These are phyloP conservation scores for Hydrotaea cyrtoneurina DNA, from an alignment of 2,888 invertebrate genomes.

Conservation along the genomic window DNA sequence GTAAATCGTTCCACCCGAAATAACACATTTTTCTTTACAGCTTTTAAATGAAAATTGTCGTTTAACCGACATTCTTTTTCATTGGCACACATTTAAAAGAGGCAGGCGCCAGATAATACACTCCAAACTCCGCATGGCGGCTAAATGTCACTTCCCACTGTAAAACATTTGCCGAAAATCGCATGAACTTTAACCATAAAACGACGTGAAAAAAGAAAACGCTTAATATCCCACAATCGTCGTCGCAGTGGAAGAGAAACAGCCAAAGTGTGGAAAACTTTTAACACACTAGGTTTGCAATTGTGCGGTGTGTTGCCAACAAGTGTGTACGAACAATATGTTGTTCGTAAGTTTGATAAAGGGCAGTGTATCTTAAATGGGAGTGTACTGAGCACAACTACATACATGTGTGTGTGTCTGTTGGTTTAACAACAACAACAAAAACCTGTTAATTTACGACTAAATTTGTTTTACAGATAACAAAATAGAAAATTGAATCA, in stretches of 20 bases:
- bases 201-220: not conserved
- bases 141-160: not conserved
- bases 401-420: not conserved
- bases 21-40: no score
- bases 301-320: not conserved
- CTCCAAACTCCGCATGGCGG: not conserved
- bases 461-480: slow-evolving; percentile 1
- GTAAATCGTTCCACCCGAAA: no score
- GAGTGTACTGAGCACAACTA: not conserved
- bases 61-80: not conserved
- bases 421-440: not conserved
- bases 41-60: not conserved
- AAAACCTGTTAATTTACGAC: slow-evolving; percentile 20
- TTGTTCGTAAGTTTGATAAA: not conserved
- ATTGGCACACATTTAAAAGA: not conserved
- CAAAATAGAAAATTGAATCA: not conserved
- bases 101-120: not conserved
- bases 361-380: not conserved
- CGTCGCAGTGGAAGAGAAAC: not conserved
- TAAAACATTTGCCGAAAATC: not conserved
- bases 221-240: not conserved
- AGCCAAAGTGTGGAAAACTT: not conserved
- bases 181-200: not conserved
- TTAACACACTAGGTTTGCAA: slow-evolving; percentile 9
- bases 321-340: slow-evolving; percentile 3